These are phyloP conservation scores for Andrena chrysosceles DNA, from an alignment of 2,888 invertebrate genomes.

Conservation along the genomic window DNA sequence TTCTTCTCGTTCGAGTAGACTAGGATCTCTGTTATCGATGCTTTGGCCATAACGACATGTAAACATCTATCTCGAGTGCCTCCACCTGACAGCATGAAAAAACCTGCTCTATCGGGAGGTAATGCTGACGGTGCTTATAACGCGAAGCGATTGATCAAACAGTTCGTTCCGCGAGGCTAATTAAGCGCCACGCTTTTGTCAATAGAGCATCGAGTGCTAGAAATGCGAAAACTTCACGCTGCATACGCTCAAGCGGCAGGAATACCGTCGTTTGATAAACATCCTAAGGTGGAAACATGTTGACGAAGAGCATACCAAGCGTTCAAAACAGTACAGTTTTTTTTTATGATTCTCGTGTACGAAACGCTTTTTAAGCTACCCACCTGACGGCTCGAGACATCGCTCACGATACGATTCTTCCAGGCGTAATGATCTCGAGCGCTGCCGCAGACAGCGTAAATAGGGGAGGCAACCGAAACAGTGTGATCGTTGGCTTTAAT, in stretches of 20 bases:
- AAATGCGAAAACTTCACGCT: neutral
- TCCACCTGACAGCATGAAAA: too few relatives aligned
- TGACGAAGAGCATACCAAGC: neutral
- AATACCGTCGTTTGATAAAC: neutral
- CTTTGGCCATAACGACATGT: too few relatives aligned
- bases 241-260: neutral
- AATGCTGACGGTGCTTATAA: neutral
- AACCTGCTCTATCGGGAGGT: neutral
- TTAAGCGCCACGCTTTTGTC: neutral
- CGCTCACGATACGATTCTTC: too few relatives aligned
- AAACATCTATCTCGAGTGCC: too few relatives aligned
- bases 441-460: neutral
- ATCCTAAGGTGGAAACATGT: neutral
- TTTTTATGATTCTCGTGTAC: too few relatives aligned
- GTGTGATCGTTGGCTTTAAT: neutral
- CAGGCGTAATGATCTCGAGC: neutral
- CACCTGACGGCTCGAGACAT: too few relatives aligned
- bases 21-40: too few relatives aligned
- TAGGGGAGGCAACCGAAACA: neutral
- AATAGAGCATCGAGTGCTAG: neutral
- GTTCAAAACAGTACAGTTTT: neutral
- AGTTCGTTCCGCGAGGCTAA: conserved; percentile 15
- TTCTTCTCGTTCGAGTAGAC: too few relatives aligned
- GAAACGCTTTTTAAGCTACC: too few relatives aligned
- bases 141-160: conserved; percentile 11